Base-by-base conservation (phyloP, 2,797 vertebrate species). In the Leucoraja ocellata region DNA sequence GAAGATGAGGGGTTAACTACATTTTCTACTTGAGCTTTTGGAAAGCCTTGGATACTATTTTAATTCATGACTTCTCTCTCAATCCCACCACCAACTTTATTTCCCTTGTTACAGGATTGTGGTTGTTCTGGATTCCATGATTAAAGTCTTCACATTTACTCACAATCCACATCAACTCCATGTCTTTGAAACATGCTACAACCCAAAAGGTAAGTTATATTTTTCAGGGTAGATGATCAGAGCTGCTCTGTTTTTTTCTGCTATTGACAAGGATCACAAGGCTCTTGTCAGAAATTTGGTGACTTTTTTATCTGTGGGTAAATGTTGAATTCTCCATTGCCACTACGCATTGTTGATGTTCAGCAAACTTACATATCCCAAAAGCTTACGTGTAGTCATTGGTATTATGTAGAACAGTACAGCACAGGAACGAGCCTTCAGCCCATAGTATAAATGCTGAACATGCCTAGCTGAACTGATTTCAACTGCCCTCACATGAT, bases 111-210 rank as follows among this genome's bases (percentile, higher is more conserved):
- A 93, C 96, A 99, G 99, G 95, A 99, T 99, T 93, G 99, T 99
- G 94, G 99, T 99, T 65, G 98, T 99, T 93, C 95, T 99, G 96
- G 99, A 99, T 94, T 99, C 99, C 0, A 99, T 99, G 99, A 99
- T 99, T 94, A 99, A 99, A 96, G 99, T 99, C 93, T 99, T 99
- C 95, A 99, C 99, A 0, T 99, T 99, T 94, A 99, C 99, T 77
- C 99, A 99, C 95, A 99, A 99, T 94, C 99, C 99, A 88, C 99
- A 99, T 95, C 99, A 99, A 96, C 93, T 99, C 94, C 99, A 99
- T 4, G 99, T 99, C 95, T 99, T 99, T 94, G 99, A 99, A 95
- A 99, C 99, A 94, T 99, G 98, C 96, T 99, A 99, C 94, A 99
- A 99, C 95, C 99, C 98, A 93, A 99, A 98, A 98, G 99, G 99